Evolutionary conservation across 2,113 vertebrate genomes (phyloP).

Genomic region (Osmerus eperlanus): DNA sequence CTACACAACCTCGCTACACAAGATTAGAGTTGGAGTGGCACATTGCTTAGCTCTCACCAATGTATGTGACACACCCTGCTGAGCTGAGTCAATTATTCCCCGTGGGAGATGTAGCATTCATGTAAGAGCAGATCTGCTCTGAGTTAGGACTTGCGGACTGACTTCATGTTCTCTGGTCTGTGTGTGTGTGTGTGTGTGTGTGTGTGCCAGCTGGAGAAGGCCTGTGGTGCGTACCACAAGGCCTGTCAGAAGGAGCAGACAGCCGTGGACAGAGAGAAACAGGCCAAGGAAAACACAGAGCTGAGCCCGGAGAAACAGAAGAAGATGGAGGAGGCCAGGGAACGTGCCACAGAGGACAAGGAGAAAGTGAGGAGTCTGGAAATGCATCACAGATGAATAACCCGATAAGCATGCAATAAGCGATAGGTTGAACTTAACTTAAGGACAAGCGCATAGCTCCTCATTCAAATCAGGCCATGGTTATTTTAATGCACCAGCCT

Average conservation of each 20-base stretch:
- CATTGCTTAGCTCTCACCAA: neutral
- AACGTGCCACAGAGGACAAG: slow-evolving; percentile 61
- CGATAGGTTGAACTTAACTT: too few relatives aligned
- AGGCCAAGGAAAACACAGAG: slow-evolving; percentile 66
- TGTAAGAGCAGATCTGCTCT: too few relatives aligned
- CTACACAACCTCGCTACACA: neutral
- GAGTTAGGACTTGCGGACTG: too few relatives aligned
- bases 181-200: neutral
- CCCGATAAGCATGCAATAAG: too few relatives aligned
- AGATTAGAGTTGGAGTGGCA: neutral
- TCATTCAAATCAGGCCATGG: too few relatives aligned
- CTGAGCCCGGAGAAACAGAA: slow-evolving; percentile 66
- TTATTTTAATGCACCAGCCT: too few relatives aligned
- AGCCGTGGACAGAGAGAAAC: slow-evolving; percentile 63
- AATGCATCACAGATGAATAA: neutral
- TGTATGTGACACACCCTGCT: neutral
- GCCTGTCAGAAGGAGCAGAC: slow-evolving; percentile 63
- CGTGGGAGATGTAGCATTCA: neutral
- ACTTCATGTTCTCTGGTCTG: neutral
- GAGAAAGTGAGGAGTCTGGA: slow-evolving; percentile 57
- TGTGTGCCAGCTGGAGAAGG: slow-evolving; percentile 69
- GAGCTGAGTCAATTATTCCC: slow-evolving; percentile 4
- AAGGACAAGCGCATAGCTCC: too few relatives aligned
- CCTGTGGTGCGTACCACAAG: slow-evolving; percentile 65
- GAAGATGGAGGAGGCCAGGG: slow-evolving; percentile 63